Evolutionary conservation across 2,888 invertebrate species (phyloP), one percentile per base, ranked within the genome.

Genomic region (Drosophila antonietae): DNA sequence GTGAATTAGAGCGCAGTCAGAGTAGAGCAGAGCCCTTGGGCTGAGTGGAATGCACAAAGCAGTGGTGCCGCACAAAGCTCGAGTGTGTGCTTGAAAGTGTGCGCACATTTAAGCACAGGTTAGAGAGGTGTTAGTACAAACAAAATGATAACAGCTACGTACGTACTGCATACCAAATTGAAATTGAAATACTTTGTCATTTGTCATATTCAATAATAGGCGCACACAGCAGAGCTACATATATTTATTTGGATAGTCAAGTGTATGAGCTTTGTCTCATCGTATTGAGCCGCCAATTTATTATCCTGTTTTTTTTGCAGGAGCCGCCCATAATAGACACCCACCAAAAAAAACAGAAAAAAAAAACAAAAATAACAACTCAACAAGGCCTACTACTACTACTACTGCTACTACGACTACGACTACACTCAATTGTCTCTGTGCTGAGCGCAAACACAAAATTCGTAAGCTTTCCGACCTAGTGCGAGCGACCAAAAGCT

Each of bases 401-500:
- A 47, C 47, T 20, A 28, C n/a, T n/a, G n/a, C 28, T 23, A 14
- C 44, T 47, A 28, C 47, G 12, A 28, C 28, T 4, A 47, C 49
- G n/a, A 15, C 39, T 31, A 20, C 70, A 68, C 80, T 74, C 78
- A 80, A 68, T 73, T 64, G 51, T 41, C 47, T 10, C 31, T 46
- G 51, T 56, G 68, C 81, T 60, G 57, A 44, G 46, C 37, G 44
- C 33, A 57, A 72, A 44, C 18, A 20, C 8, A 28, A 55, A 55
- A 41, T 51, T 33, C n/a, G 55, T 63, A 72, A 83, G 85, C 85
- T 81, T 75, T 73, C 46, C 46, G 35, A 55, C n/a, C 68, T 58
- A 31, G 69, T 59, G 68, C 65, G 59, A 73, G 51, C 60, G 55
- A 46, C 46, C 9, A 28, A 84, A 82, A 89, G 89, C 85, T 83